Percentiles rank a stretch among this genome's conserved stretches.
Evolutionary conservation across 2,888 invertebrate species (phyloP).

Genomic region (Brenthis ino): DNA sequence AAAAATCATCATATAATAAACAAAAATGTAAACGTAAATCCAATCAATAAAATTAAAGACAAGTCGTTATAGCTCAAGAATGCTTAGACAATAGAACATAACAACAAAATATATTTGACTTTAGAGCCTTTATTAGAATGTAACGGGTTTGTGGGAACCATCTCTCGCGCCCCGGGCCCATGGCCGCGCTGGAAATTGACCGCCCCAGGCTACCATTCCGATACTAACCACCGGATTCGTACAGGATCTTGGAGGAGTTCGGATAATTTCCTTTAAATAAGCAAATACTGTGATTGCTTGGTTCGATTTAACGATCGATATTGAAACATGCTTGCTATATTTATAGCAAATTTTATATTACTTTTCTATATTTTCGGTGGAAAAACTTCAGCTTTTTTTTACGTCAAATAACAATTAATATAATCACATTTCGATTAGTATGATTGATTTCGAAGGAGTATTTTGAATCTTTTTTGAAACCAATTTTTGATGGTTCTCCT

Average conservation of each 20-base stretch:
- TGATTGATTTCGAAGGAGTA: too few relatives aligned
- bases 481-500: too few relatives aligned
- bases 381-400: too few relatives aligned
- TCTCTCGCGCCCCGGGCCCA: conserved; percentile 60
- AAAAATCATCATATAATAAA: not conserved
- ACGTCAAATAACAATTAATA: too few relatives aligned
- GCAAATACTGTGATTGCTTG: conserved; percentile 23
- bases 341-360: not conserved
- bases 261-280: conserved; percentile 27
- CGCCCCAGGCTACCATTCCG: conserved; percentile 62
- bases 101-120: conserved; percentile 27
- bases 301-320: not conserved
- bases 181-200: conserved; percentile 64
- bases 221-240: conserved; percentile 61
- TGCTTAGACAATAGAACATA: conserved; percentile 3
- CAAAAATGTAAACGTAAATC: not conserved
- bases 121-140: conserved; percentile 35
- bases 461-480: too few relatives aligned
- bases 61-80: not conserved
- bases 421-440: too few relatives aligned
- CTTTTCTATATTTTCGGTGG: not conserved
- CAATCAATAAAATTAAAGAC: not conserved
- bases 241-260: conserved; percentile 32
- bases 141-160: conserved; percentile 66
- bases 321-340: not conserved